Base-by-base conservation (phyloP, 1,140 invertebrate genomes). In the Sesamia nonagrioides region DNA sequence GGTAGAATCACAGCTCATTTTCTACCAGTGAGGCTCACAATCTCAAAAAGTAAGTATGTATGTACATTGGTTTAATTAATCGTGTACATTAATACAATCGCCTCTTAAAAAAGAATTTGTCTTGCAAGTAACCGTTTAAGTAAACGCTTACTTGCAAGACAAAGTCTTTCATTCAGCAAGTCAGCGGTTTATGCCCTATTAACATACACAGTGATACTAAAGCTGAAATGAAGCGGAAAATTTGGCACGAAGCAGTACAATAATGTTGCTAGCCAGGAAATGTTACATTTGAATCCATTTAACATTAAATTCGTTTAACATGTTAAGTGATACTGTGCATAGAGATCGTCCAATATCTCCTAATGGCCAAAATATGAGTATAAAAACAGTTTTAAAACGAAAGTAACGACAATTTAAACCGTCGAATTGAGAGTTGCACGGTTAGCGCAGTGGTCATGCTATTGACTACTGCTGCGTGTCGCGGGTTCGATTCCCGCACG, bases 41-140 rank as follows among this genome's bases (percentile, higher is more conserved):
- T n/a, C 54, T 9, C 21, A 18, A 56, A 13, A 21, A 13, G 48
- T 7, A 48, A 17, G 15, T 37, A 21, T 5, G 48, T 7, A 48
- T 8, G 15, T 37, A 3, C 21, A 50, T 50, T 15, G 15, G 5
- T 50, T 11, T 50, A 50, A n/a, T 0, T 9, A 40, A 50, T n/a
- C 45, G 13, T 13, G 0, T 27, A 27, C 54, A 21, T 50, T 50
- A 21, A 7, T 9, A 21, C 8, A 45, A 45, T 48, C 9, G 40
- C 63, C 48, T 9, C 40, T 48, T 11, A 68, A 40, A 68, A 68
- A 45, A 45, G 37, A 48, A 21, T 68, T 45, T 45, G 40, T 68
- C 63, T 68, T 48, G 45, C 54, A 27, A 56, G 17, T 56, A 27
- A 50, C 3, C 6, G 17, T 56, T 56, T 56, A n/a, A n/a, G n/a